phyloP scores from a whole-genome alignment of 2,888 invertebrate species.

The Unio delphinus region DNA sequence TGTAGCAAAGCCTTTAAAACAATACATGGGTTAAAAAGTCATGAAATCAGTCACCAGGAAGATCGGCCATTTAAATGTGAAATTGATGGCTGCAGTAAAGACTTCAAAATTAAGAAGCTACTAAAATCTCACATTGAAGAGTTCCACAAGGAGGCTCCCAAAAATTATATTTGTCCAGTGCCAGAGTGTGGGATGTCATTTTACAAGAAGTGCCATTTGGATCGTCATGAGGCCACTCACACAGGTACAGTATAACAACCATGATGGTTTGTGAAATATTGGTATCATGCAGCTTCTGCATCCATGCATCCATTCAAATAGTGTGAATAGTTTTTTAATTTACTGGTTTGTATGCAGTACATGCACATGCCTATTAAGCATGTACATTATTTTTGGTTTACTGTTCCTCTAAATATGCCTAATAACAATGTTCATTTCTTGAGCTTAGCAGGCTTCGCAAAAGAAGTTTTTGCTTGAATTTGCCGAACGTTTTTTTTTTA shows the following conservation, averaged over 20 bases:
- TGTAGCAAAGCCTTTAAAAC: constrained; percentile 67
- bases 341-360: too few relatives aligned
- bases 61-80: constrained; percentile 59
- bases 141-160: constrained; percentile 59
- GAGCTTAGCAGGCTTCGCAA: too few relatives aligned
- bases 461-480: too few relatives aligned
- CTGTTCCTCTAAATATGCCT: too few relatives aligned
- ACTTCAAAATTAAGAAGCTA: constrained; percentile 60
- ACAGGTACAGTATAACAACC: constrained; percentile 51
- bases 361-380: too few relatives aligned
- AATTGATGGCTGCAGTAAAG: constrained; percentile 60
- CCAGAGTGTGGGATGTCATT: constrained; percentile 66
- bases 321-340: too few relatives aligned
- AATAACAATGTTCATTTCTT: too few relatives aligned
- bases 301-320: too few relatives aligned
- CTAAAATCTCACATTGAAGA: constrained; percentile 62
- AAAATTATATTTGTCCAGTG: constrained; percentile 59
- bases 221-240: constrained; percentile 67
- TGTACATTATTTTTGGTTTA: too few relatives aligned
- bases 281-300: too few relatives aligned
- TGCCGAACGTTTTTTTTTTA: too few relatives aligned
- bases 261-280: too few relatives aligned
- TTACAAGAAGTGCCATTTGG: constrained; percentile 67
- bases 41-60: constrained; percentile 58
- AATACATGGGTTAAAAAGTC: constrained; percentile 55